Evolutionary conservation across 2,113 vertebrate genomes (phyloP).

Genomic region (Zeus faber): DNA sequence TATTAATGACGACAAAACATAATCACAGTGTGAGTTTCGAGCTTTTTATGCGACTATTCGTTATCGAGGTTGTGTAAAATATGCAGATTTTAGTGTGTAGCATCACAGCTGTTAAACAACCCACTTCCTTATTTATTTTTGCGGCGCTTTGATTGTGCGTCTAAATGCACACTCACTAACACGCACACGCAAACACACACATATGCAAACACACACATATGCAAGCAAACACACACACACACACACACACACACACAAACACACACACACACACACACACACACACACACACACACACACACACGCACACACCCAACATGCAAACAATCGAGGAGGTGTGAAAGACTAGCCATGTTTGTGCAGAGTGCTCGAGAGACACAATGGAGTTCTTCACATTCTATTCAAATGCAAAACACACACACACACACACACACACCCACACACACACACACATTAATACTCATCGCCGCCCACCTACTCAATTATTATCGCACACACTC

Average conservation of each 20-base stretch:
- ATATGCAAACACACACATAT: constrained; percentile 12
- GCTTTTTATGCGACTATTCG: no score
- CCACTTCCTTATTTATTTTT: constrained; percentile 14
- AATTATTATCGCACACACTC: constrained; percentile 43
- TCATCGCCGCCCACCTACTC: constrained; percentile 4
- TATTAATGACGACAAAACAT: no score
- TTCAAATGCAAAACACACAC: constrained; percentile 50
- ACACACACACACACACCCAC: constrained; percentile 2
- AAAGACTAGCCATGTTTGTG: constrained; percentile 53
- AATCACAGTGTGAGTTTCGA: no score
- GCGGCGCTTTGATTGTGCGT: constrained; percentile 12
- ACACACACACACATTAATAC: constrained; percentile 8
- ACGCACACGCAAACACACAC: constrained; percentile 3
- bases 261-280: not conserved
- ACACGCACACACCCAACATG: not conserved
- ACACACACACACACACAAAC: no score
- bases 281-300: constrained; percentile 9
- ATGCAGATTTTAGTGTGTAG: no score
- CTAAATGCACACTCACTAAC: constrained; percentile 4
- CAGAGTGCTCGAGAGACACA: constrained; percentile 41
- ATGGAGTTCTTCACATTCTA: constrained; percentile 46
- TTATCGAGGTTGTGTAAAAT: not conserved
- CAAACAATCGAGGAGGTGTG: constrained; percentile 29
- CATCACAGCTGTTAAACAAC: constrained; percentile 11
- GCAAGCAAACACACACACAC: constrained; percentile 1